A percentile compares a stretch with the other conserved stretches of the same genome.
These are phyloP conservation scores for Apeltes quadracus DNA, from an alignment of 2,113 vertebrate genomes.

Conservation along the genomic window DNA sequence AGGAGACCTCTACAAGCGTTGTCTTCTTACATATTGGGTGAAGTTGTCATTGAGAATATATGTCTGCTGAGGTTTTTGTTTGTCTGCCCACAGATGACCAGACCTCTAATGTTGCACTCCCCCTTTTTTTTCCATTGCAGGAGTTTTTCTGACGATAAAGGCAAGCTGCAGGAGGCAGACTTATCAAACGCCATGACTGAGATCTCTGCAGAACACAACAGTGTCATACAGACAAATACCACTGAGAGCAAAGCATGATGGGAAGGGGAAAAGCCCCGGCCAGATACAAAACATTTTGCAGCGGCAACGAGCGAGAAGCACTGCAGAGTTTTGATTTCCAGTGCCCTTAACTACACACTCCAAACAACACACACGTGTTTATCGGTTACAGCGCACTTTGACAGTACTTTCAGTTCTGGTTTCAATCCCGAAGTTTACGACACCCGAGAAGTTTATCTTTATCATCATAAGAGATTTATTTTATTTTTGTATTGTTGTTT, in stretches of 20 bases:
- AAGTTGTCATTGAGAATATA: slow-evolving; percentile 63
- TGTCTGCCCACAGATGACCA: not conserved
- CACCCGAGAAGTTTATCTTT: slow-evolving; percentile 56
- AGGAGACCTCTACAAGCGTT: slow-evolving; percentile 43
- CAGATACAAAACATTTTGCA: slow-evolving; percentile 55
- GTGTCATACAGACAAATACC: slow-evolving; percentile 89
- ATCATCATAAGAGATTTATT: slow-evolving; percentile 67
- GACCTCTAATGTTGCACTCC: slow-evolving; percentile 33
- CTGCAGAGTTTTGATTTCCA: slow-evolving; percentile 85
- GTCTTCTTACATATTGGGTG: slow-evolving; percentile 76
- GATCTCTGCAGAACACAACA: slow-evolving; percentile 88
- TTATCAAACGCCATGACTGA: slow-evolving; percentile 84
- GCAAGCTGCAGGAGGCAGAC: slow-evolving; percentile 82
- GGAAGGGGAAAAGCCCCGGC: slow-evolving; percentile 21
- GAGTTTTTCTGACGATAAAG: slow-evolving; percentile 86
- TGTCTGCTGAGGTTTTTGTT: slow-evolving; percentile 31
- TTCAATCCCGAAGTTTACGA: slow-evolving; percentile 56
- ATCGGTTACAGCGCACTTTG: slow-evolving; percentile 82
- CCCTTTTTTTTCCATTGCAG: slow-evolving; percentile 73
- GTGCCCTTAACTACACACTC: slow-evolving; percentile 88
- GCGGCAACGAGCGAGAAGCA: slow-evolving; percentile 50
- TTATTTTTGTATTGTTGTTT: slow-evolving; percentile 75
- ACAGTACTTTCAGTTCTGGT: slow-evolving; percentile 74
- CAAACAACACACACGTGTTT: slow-evolving; percentile 65
- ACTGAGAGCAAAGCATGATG: slow-evolving; percentile 93